Percentiles rank a stretch among this genome's conserved stretches.
These are phyloP conservation scores for Micrastur ruficollis DNA, from an alignment of 2,797 vertebrate genomes.

Conservation along the genomic window DNA sequence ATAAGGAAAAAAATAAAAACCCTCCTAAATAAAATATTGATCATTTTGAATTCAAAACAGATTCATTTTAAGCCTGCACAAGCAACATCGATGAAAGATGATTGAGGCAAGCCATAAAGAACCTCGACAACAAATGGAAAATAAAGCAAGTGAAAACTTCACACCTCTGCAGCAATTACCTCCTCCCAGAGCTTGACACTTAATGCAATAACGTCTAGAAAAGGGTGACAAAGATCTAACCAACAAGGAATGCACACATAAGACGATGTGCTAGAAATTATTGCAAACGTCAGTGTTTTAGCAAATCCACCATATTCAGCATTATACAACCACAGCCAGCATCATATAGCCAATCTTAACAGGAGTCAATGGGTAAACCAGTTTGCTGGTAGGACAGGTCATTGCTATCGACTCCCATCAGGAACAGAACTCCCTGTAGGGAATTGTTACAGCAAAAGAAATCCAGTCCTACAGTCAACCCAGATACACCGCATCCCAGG, in stretches of 20 bases:
- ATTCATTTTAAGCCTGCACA: not conserved
- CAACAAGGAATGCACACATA: not conserved
- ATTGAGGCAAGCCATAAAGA: not conserved
- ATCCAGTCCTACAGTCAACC: not conserved
- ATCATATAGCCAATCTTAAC: not conserved
- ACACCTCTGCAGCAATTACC: not conserved
- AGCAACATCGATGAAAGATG: not conserved
- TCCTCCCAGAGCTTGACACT: not conserved
- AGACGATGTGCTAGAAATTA: not conserved
- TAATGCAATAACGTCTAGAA: not conserved
- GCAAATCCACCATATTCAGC: not conserved
- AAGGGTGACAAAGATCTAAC: not conserved
- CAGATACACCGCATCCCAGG: not conserved
- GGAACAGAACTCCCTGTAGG: not conserved
- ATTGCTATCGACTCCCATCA: rapidly evolving
- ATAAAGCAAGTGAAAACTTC: not conserved
- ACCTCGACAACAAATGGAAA: not conserved
- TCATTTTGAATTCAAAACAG: not conserved
- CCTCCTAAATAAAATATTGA: not conserved
- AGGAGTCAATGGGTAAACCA: not conserved
- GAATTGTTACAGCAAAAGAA: not conserved
- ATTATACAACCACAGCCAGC: not conserved
- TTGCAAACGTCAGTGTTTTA: not conserved
- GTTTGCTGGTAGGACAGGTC: not conserved
- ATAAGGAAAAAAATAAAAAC: rapidly evolving